These are phyloP conservation scores for Enteromius trimaculatus DNA, from an alignment of 2,797 vertebrate species.

Conservation along the genomic window DNA sequence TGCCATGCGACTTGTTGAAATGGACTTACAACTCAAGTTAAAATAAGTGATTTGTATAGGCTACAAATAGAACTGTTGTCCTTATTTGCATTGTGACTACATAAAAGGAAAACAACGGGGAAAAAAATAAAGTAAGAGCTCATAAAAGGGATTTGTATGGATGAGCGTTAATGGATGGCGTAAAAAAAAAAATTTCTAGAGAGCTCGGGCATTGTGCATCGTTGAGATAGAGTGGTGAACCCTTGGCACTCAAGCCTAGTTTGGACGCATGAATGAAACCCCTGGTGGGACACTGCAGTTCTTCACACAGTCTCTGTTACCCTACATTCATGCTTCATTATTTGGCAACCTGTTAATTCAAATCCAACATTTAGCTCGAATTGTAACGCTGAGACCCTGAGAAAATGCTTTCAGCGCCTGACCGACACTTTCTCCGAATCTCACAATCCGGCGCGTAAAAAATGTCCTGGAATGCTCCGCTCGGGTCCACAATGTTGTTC, in stretches of 20 bases:
- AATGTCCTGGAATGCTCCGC: conserved; percentile 89
- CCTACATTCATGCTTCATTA: conserved; percentile 86
- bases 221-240: conserved; percentile 83
- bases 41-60: neutral
- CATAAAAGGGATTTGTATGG: conserved; percentile 67
- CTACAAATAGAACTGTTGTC: neutral
- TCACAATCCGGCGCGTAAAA: conserved; percentile 78
- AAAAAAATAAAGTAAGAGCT: conserved; percentile 61
- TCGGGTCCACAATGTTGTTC: conserved; percentile 89
- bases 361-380: conserved; percentile 76
- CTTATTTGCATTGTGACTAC: neutral
- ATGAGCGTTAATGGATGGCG: conserved; percentile 76
- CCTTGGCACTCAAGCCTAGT: conserved; percentile 79
- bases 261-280: conserved; percentile 80
- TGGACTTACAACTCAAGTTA: neutral
- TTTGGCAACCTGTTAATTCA: conserved; percentile 89
- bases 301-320: conserved; percentile 85
- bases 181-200: conserved; percentile 78
- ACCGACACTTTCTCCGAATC: conserved; percentile 68
- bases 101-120: conserved; percentile 65
- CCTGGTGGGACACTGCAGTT: conserved; percentile 86
- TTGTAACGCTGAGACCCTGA: conserved; percentile 75
- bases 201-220: conserved; percentile 78
- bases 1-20: neutral
- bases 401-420: conserved; percentile 69